phyloP scores from a whole-genome alignment of 92 coral and sea anemone genomes.

The Siderastrea radians region DNA sequence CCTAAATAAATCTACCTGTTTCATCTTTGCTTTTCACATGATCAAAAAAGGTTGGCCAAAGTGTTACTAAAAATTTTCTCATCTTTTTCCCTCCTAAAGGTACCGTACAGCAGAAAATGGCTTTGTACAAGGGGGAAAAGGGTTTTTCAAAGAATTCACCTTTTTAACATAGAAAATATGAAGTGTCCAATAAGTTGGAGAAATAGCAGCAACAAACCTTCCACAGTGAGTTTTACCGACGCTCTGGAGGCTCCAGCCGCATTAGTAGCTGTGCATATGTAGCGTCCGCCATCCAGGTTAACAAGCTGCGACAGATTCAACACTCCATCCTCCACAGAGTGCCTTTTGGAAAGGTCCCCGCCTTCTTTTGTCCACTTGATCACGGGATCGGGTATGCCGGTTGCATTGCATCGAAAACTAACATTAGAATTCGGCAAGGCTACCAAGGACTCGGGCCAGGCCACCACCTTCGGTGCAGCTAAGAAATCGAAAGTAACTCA shows the following conservation, averaged over 20 bases:
- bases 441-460: constrained; percentile 64
- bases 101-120: too few species aligned
- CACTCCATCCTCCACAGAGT: constrained; percentile 50
- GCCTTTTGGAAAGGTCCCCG: constrained; percentile 63
- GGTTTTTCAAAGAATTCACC: not conserved
- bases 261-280: constrained; percentile 82
- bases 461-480: constrained; percentile 75
- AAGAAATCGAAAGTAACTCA: not conserved
- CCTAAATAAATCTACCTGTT: too few species aligned
- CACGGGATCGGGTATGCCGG: constrained; percentile 83
- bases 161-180: not conserved
- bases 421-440: constrained; percentile 73
- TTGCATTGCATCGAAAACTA: constrained; percentile 82
- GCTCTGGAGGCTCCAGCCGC: constrained; percentile 70
- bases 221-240: constrained; percentile 54
- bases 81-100: too few species aligned
- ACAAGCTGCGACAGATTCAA: constrained; percentile 64
- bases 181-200: too few species aligned
- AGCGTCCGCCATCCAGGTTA: constrained; percentile 71
- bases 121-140: too few species aligned
- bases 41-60: too few species aligned
- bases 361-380: constrained; percentile 80
- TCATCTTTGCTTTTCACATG: too few species aligned
- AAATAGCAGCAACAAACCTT: not conserved
- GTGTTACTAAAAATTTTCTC: too few species aligned